A percentile compares a stretch with the other conserved stretches of the same genome.
phyloP scores from a whole-genome alignment of 2,888 invertebrate genomes.

The Octonoba sinensis region DNA sequence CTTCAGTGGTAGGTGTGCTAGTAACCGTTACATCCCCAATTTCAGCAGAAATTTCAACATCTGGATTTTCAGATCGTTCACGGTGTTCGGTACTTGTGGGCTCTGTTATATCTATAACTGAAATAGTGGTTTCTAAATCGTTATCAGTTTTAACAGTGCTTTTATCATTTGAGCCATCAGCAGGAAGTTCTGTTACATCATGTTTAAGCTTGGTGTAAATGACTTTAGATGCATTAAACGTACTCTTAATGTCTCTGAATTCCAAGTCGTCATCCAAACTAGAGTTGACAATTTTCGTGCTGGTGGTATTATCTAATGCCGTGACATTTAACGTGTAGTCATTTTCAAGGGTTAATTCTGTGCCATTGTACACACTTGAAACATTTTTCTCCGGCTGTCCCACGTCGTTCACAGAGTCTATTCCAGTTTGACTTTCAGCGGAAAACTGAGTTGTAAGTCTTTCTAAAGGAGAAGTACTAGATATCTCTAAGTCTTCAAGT shows the following conservation, averaged over 20 bases:
- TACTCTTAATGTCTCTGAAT: background rate
- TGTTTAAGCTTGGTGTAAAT: background rate
- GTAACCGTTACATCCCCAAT: too few species aligned
- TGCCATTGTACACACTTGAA: too few species aligned
- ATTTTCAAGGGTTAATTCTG: too few species aligned
- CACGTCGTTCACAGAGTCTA: too few species aligned
- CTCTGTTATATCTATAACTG: background rate
- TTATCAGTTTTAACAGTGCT: background rate
- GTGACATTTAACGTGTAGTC: too few species aligned
- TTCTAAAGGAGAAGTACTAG: too few species aligned
- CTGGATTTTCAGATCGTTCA: background rate
- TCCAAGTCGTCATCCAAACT: slow-evolving; percentile 32
- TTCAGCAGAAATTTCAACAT: background rate
- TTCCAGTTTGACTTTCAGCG: too few species aligned
- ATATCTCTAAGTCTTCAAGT: too few species aligned
- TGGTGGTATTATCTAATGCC: too few species aligned
- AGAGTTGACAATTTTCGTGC: background rate
- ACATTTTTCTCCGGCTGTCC: too few species aligned
- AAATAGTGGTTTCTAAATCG: background rate
- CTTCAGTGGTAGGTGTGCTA: background rate
- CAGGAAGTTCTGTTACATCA: background rate
- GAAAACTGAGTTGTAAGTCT: too few species aligned
- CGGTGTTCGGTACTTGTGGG: too few species aligned
- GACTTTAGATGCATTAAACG: slow-evolving; percentile 4
- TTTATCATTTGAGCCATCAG: background rate